A percentile compares a stretch with the other conserved stretches of the same genome.
These are phyloP conservation scores for Serilophus lunatus DNA, from an alignment of 2,113 vertebrate genomes.

Conservation along the genomic window DNA sequence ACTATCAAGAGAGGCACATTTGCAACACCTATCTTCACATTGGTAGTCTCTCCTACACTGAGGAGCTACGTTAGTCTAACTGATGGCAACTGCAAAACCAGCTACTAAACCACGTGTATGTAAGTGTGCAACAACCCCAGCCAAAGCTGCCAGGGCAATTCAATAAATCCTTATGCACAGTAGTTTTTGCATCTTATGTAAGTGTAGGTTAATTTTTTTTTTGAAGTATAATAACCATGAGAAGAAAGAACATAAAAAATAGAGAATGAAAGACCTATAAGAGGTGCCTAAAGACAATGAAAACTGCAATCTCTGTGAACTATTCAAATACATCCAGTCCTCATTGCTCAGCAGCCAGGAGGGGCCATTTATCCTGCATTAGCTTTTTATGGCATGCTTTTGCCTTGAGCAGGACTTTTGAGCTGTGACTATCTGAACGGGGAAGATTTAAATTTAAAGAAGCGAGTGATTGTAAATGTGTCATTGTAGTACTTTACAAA, in stretches of 20 bases:
- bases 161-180: not conserved
- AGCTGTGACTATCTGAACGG: slow-evolving; percentile 10
- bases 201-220: not conserved
- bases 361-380: slow-evolving; percentile 19
- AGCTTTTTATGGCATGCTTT: not conserved
- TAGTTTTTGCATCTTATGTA: not conserved
- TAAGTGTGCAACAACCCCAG: not conserved
- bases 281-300: not conserved
- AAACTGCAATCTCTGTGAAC: not conserved
- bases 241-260: not conserved
- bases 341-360: not conserved
- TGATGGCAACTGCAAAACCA: not conserved
- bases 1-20: not conserved
- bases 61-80: not conserved
- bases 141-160: not conserved
- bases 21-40: not conserved
- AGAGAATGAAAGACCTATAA: not conserved
- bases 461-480: not conserved
- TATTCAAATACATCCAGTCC: not conserved
- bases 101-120: rapidly evolving
- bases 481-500: not conserved
- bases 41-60: not conserved
- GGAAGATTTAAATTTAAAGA: slow-evolving; percentile 22
- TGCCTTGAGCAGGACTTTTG: slow-evolving; percentile 14
- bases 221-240: not conserved